Evolutionary conservation across 2,113 vertebrate species (phyloP), one percentile per base, ranked within the genome.

Genomic region (Passer montanus): DNA sequence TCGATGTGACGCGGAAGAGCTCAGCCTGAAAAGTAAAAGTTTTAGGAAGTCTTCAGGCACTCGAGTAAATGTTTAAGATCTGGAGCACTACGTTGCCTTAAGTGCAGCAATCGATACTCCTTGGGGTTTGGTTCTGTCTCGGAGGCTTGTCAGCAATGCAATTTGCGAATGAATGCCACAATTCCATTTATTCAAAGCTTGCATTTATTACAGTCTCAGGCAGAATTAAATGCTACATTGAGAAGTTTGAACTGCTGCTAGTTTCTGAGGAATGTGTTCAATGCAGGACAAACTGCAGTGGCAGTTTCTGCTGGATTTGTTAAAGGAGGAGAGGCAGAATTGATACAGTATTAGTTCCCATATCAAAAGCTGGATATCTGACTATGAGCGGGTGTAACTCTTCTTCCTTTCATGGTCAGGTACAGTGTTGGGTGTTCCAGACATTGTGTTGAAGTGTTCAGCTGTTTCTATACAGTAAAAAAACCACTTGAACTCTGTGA

Each of bases 1-100:
- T 62, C 23, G 4, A 52, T 8, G 18, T 50, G 53, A 60, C 18
- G 68, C 59, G 3, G 63, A 79, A 78, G 80, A 50, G 30, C 56
- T 89, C 60, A 91, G 52, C 69, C 62, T 47, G 68, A 60, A 81
- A 93, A 95, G 62, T 60, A 41, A 53, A 93, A 96, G 70, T 93
- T 91, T 84, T 35, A 49, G 58, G 49, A 93, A 79, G 78, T 86
- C 90, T 72, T 84, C 55, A 91, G 81, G 66, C n/a, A 49, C 70
- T 78, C 5, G 15, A 70, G 58, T 79, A 90, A 80, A 46, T 27
- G 44, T 86, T 86, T 49, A 89, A 79, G 75, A 63, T 64, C 89
- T 83, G 52, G 70, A 90, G 56, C 46, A 15, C 59, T 66, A 15
- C 1, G 0, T 64, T 83, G 66, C 62, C 49, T 87, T 90, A 89